Conservation (phyloP, 2,888 invertebrate species). For the Metacarcinus magister region DNA sequence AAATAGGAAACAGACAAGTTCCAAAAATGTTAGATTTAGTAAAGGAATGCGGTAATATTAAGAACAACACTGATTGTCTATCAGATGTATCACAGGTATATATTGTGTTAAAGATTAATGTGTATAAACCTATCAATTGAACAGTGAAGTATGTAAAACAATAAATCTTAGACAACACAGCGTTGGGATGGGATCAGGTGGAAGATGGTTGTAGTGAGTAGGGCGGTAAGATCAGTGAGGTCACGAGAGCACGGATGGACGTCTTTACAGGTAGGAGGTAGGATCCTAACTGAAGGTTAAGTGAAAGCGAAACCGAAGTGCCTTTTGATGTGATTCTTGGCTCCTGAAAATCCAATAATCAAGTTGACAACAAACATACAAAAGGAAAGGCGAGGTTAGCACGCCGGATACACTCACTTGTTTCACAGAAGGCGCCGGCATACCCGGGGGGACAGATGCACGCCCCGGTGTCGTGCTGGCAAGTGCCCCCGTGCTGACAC, state of each 20-base stretch:
- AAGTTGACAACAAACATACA: background rate
- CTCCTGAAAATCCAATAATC: background rate
- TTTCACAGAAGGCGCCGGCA: constrained; percentile 84
- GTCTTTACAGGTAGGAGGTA: background rate
- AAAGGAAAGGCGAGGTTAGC: background rate
- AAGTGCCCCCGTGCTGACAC: constrained; percentile 85
- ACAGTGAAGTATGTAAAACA: too few species aligned
- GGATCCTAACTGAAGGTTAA: background rate
- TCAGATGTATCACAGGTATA: too few species aligned
- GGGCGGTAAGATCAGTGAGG: background rate
- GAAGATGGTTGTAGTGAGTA: too few species aligned
- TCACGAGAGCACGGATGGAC: background rate
- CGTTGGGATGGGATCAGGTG: too few species aligned
- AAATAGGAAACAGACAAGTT: too few species aligned
- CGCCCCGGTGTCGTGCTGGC: constrained; percentile 85
- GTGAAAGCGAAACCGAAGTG: background rate
- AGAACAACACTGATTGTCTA: too few species aligned
- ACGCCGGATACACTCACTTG: constrained; percentile 62
- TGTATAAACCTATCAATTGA: too few species aligned
- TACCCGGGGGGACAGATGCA: constrained; percentile 86
- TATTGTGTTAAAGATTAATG: too few species aligned
- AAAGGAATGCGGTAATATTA: too few species aligned
- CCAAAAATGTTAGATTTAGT: too few species aligned
- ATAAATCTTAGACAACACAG: too few species aligned
- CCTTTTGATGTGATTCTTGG: background rate